Evolutionary conservation across 2,797 vertebrate species (phyloP).

Genomic region (Molossus molossus): DNA sequence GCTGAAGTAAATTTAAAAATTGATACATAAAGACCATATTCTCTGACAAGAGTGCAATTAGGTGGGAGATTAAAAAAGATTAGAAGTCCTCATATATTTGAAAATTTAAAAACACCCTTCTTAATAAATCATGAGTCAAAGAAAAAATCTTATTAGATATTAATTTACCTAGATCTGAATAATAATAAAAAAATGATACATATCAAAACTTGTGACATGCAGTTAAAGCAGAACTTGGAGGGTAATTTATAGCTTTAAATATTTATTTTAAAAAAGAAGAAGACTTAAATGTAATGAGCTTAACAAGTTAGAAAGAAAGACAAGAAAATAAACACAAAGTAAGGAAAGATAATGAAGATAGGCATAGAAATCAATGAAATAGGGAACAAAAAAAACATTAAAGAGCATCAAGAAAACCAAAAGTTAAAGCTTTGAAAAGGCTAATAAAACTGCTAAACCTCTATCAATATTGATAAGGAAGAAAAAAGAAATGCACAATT

Average conservation of each 20-base stretch:
- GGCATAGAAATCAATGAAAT: not conserved
- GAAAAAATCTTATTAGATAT: constrained; percentile 20
- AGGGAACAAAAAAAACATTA: not conserved
- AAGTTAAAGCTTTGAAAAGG: not conserved
- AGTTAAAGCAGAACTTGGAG: constrained; percentile 1
- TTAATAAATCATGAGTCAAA: not conserved
- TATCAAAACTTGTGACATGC: not conserved
- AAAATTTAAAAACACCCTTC: not conserved
- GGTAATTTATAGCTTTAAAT: not conserved
- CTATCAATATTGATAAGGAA: constrained; percentile 8
- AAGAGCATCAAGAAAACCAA: not conserved
- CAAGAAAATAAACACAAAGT: not conserved
- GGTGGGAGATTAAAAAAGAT: constrained; percentile 9
- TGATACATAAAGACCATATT: constrained; percentile 7
- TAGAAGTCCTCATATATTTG: not conserved
- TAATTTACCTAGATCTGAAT: constrained; percentile 49
- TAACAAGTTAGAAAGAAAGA: constrained; percentile 38
- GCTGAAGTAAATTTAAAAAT: constrained; percentile 38
- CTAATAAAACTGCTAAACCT: constrained; percentile 9
- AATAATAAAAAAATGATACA: constrained; percentile 43
- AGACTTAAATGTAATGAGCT: not conserved
- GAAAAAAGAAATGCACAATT: not conserved
- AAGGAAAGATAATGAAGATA: too few relatives aligned
- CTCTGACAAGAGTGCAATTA: not conserved
- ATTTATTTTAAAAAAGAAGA: constrained; percentile 49